phyloP scores from a whole-genome alignment of 2,113 vertebrate genomes.

The Mormyrus iriodes region DNA sequence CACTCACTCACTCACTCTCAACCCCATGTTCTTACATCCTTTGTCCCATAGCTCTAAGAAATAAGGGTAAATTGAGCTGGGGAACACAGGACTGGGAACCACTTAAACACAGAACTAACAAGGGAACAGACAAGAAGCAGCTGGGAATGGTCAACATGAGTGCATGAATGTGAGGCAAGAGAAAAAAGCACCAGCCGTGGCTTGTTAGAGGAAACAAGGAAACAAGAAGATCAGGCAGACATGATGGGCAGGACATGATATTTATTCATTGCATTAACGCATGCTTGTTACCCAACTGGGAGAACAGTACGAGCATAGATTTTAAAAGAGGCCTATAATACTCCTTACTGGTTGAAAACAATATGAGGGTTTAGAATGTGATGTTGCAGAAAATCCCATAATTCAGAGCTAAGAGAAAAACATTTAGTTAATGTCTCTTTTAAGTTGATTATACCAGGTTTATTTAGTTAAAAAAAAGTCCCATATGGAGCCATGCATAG shows the following conservation, averaged over 20 bases:
- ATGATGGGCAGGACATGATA: background rate
- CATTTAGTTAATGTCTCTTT: background rate
- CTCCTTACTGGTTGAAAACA: background rate
- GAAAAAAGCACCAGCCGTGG: background rate
- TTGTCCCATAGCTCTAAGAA: no score
- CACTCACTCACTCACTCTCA: no score
- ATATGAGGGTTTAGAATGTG: background rate
- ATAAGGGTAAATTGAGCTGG: no score
- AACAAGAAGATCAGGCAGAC: background rate
- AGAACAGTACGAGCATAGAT: background rate
- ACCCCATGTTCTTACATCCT: background rate
- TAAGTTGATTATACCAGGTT: background rate
- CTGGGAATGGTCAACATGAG: background rate
- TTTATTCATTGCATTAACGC: background rate
- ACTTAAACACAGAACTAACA: background rate
- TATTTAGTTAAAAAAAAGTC: no score
- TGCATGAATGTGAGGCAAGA: background rate
- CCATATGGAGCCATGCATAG: background rate
- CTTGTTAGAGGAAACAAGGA: no score
- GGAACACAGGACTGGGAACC: background rate
- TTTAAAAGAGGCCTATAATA: background rate
- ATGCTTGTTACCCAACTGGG: background rate
- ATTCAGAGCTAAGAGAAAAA: background rate
- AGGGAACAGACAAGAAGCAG: background rate
- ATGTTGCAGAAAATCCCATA: background rate